Conservation (phyloP, 2,113 vertebrate species). For the Numenius arquata region DNA sequence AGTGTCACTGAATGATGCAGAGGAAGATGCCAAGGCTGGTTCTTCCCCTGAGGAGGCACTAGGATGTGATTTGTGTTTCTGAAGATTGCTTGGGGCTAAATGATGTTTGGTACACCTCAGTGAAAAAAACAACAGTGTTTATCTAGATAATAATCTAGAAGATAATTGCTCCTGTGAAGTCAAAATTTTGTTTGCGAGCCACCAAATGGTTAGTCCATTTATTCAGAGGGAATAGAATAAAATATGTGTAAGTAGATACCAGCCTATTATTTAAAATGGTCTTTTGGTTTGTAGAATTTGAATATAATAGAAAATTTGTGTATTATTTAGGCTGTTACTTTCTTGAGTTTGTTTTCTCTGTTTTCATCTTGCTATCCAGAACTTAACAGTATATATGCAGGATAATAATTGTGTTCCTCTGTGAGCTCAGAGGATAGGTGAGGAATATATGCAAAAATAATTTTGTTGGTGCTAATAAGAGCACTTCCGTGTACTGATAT, state of each 20-base stretch:
- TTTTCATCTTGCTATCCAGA: not conserved
- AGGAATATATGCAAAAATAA: not conserved
- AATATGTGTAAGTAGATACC: not conserved
- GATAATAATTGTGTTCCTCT: not conserved
- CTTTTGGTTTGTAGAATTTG: not conserved
- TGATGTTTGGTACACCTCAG: not conserved
- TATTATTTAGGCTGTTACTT: not conserved
- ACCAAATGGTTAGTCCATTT: not conserved
- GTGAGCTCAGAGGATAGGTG: not conserved
- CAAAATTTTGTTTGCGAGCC: not conserved
- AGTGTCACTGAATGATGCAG: not conserved
- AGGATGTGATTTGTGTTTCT: not conserved
- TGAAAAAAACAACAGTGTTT: not conserved
- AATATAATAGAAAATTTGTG: not conserved
- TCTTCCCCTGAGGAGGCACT: not conserved
- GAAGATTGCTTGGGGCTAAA: not conserved
- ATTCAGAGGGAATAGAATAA: not conserved
- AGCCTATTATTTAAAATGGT: not conserved
- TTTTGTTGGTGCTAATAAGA: not conserved
- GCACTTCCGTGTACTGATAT: not conserved
- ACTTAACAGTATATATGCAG: not conserved
- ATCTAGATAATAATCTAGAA: not conserved
- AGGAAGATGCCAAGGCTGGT: not conserved
- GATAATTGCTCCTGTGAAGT: not conserved
- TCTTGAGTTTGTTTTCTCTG: not conserved